These are phyloP conservation scores for Labrus mixtus DNA, from an alignment of 2,113 vertebrate species.

Conservation along the genomic window DNA sequence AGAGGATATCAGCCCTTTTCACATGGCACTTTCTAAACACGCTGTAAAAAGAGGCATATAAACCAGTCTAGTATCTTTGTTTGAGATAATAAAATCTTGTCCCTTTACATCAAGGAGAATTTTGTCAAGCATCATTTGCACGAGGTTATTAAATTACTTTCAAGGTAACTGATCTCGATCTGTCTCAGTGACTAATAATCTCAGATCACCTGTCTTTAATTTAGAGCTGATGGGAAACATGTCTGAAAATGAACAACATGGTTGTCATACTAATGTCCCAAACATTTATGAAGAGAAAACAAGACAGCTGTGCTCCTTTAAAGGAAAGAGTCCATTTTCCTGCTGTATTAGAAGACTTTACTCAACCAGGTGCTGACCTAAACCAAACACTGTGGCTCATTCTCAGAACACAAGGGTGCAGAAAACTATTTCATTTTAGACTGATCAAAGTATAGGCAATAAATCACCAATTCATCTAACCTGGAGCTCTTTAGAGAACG, in stretches of 20 bases:
- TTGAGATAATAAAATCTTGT: constrained; percentile 4
- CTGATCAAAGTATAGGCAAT: no score
- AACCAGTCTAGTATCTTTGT: neutral
- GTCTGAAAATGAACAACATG: constrained; percentile 5
- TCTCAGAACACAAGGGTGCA: no score
- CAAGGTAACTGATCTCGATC: constrained; percentile 33
- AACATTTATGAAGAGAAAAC: neutral
- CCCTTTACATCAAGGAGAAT: constrained; percentile 21
- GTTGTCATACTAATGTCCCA: constrained; percentile 9
- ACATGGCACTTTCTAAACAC: neutral
- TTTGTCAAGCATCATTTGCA: constrained; percentile 38
- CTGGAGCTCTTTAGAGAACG: no score
- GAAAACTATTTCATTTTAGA: no score
- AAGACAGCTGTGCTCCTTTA: neutral
- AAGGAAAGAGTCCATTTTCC: neutral
- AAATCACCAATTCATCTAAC: no score
- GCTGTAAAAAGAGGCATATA: neutral
- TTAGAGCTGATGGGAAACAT: constrained; percentile 24
- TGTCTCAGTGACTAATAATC: constrained; percentile 5
- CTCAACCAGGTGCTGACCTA: no score
- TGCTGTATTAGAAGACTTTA: no score
- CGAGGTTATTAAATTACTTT: constrained; percentile 29
- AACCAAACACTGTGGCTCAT: no score
- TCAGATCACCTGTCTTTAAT: constrained; percentile 38
- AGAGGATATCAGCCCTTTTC: neutral